Evolutionary conservation across 2,797 vertebrate species (phyloP), one percentile per base, ranked within the genome.

Genomic region (Muscicapa striata): DNA sequence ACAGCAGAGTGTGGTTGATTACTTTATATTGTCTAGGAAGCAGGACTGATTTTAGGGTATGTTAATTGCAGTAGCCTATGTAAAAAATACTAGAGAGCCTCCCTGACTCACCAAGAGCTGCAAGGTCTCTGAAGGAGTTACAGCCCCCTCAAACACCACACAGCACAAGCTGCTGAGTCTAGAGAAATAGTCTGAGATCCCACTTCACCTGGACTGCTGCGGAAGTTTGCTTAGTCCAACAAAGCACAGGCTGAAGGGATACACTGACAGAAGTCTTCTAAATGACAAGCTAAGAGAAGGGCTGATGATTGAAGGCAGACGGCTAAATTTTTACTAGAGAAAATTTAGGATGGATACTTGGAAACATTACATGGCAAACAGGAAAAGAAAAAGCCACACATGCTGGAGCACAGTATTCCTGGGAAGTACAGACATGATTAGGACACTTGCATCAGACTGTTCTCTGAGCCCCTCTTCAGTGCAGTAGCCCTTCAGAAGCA

Each of bases 141-240:
- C 61, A 90, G 43, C 51, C 61, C 64, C 24, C 38, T 49, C 38
- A 34, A 70, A 29, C 4, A 62, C 18, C 29, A 23, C 3, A 5
- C 9, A 24, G 57, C 4, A 10, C 0, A 0, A 81, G 58, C 46
- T 48, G 67, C 15, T 1, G 2, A 84, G 45, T 43, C n/a, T 13
- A 24, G 11, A 87, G 54, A 36, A 45, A 18, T 3, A 7, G 64
- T 23, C n/a, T 36, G 74, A 89, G 40, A 81, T 59, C 15, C 17
- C 75, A 38, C 38, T 59, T 49, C 72, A 75, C 36, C 49, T 7
- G 16, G 13, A 15, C 3, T 67, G 30, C 62, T 67, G 38, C 21
- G 54, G 24, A 58, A 40, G 11, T 32, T 66, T 32, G 18, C 43
- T 51, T 13, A 32, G 34, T 34, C 18, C 32, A 29, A 27, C 32